Evolutionary conservation across 2,888 invertebrate genomes (phyloP).

Genomic region (Andrena dorsata): DNA sequence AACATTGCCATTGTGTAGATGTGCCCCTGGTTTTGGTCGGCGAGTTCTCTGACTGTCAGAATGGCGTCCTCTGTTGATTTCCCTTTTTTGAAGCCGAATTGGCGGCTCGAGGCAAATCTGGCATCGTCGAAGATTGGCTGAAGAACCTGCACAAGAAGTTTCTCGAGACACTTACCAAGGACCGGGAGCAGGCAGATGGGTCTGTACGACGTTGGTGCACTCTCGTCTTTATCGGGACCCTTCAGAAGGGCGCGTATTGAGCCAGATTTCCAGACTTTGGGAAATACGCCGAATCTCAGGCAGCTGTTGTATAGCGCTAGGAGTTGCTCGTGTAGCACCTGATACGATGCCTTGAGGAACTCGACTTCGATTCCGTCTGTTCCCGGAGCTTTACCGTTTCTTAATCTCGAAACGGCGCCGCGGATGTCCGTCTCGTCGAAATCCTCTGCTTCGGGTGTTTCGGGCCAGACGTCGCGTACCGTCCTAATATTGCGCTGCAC

Average conservation of each 20-base stretch:
- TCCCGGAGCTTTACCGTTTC: constrained; percentile 1
- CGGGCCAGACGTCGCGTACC: too few species aligned
- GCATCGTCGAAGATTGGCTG: too few species aligned
- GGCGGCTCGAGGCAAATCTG: too few species aligned
- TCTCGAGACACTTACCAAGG: constrained; percentile 17
- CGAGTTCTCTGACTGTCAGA: too few species aligned
- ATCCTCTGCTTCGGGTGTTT: not conserved
- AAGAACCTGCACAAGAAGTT: not conserved
- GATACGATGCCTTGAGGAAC: not conserved
- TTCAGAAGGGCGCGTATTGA: not conserved
- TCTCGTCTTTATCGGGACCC: not conserved
- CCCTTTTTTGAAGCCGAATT: too few species aligned
- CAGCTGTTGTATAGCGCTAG: not conserved
- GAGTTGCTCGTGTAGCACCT: not conserved
- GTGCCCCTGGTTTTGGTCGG: too few species aligned
- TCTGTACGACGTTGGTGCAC: not conserved
- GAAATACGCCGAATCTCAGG: not conserved
- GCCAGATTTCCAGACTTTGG: not conserved
- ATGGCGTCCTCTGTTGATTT: too few species aligned
- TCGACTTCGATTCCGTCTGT: not conserved
- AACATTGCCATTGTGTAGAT: too few species aligned
- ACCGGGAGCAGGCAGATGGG: constrained; percentile 30
- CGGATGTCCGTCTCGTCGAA: not conserved
- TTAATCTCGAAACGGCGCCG: not conserved
- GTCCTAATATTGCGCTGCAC: too few species aligned